These are phyloP conservation scores for Tinea trinotella DNA, from an alignment of 2,888 invertebrate genomes.

Conservation along the genomic window DNA sequence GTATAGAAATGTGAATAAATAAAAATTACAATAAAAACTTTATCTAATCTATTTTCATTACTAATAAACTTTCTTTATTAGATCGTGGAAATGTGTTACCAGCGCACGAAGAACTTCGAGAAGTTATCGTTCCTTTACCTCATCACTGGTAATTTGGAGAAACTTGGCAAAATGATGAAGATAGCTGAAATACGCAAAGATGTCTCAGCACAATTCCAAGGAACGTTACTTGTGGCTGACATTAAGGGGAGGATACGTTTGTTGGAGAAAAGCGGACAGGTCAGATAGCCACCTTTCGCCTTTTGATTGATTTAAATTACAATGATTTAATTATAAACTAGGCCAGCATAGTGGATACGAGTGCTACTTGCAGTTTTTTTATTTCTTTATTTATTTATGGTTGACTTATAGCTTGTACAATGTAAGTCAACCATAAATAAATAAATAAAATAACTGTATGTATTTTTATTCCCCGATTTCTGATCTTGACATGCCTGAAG, in stretches of 20 bases:
- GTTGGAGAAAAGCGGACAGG: slow-evolving; percentile 79
- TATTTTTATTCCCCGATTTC: too few relatives aligned
- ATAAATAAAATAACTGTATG: too few relatives aligned
- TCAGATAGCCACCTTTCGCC: too few relatives aligned
- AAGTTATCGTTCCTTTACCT: slow-evolving; percentile 97
- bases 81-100: slow-evolving; percentile 99
- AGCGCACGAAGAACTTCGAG: slow-evolving; percentile 99
- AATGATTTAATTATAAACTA: too few relatives aligned
- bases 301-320: too few relatives aligned
- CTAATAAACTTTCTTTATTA: slow-evolving; percentile 26
- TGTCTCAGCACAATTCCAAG: slow-evolving; percentile 96
- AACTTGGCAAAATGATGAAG: slow-evolving; percentile 98
- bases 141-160: slow-evolving; percentile 98
- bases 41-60: background rate
- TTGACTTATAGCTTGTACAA: too few relatives aligned
- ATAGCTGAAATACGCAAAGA: slow-evolving; percentile 99
- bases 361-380: too few relatives aligned
- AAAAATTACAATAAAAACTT: background rate
- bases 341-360: too few relatives aligned
- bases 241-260: slow-evolving; percentile 90
- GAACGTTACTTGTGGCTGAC: slow-evolving; percentile 93
- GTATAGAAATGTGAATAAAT: too few relatives aligned
- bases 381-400: too few relatives aligned
- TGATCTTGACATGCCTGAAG: too few relatives aligned
- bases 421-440: too few relatives aligned